A percentile compares a stretch with the other conserved stretches of the same genome.
These are phyloP conservation scores for Corythoichthys haematopterus DNA, from an alignment of 2,113 vertebrate species.

Conservation along the genomic window DNA sequence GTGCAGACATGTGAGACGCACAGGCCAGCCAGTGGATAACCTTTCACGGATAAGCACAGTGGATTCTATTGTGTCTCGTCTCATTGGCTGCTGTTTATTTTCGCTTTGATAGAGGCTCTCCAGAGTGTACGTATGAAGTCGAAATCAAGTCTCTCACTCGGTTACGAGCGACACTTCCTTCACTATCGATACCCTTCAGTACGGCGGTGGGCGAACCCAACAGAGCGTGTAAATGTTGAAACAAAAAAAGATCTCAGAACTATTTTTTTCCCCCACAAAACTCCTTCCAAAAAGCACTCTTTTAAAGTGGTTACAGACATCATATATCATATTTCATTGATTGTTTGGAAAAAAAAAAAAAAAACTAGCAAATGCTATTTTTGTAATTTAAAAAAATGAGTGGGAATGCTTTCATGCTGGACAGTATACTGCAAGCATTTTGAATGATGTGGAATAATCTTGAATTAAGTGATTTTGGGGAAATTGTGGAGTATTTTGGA, in stretches of 20 bases:
- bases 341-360: neutral
- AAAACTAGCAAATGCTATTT: too few species aligned
- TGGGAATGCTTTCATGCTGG: too few species aligned
- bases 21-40: constrained; percentile 19
- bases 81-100: constrained; percentile 59
- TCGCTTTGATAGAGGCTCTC: constrained; percentile 51
- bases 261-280: neutral
- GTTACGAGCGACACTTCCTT: neutral
- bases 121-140: constrained; percentile 52
- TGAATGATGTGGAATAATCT: too few species aligned
- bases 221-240: neutral
- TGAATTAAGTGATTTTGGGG: too few species aligned
- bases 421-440: too few species aligned
- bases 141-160: constrained; percentile 13
- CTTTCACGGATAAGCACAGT: constrained; percentile 42
- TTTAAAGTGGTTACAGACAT: neutral
- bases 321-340: neutral
- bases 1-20: constrained; percentile 21
- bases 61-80: constrained; percentile 46
- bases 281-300: neutral
- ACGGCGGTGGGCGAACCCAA: neutral
- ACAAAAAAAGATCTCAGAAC: neutral
- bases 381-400: too few species aligned
- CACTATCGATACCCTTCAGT: neutral
- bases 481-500: too few species aligned